A percentile compares a stretch with the other conserved stretches of the same genome.
Evolutionary conservation across 2,797 vertebrate genomes (phyloP).

Genomic region (Distichodus sexfasciatus): DNA sequence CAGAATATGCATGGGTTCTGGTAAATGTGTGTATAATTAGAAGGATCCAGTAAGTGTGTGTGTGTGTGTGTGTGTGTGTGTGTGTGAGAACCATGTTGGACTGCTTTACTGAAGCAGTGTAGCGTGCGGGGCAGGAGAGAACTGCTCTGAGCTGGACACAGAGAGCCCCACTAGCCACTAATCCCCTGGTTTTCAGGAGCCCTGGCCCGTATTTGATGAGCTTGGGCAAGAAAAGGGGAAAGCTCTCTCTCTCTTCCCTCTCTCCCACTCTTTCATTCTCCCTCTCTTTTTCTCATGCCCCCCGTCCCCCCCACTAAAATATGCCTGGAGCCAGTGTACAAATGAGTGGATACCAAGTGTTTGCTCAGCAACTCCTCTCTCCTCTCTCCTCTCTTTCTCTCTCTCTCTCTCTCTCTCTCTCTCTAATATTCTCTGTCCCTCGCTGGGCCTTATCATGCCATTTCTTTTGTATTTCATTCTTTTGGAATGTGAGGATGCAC

Average conservation of each 20-base stretch:
- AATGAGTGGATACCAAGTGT: slow-evolving; percentile 88
- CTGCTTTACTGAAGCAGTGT: slow-evolving; percentile 72
- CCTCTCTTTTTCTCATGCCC: slow-evolving; percentile 69
- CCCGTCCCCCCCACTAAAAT: slow-evolving; percentile 30
- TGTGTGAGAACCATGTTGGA: slow-evolving; percentile 72
- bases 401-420: not conserved
- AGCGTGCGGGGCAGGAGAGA: slow-evolving; percentile 81
- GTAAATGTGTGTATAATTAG: slow-evolving; percentile 9
- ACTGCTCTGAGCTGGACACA: slow-evolving; percentile 81
- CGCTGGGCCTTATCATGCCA: not conserved
- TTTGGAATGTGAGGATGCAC: not conserved
- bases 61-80: slow-evolving; percentile 58
- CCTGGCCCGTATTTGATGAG: slow-evolving; percentile 99
- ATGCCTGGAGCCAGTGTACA: slow-evolving; percentile 73
- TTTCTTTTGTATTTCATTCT: slow-evolving; percentile 47
- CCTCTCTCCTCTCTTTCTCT: slow-evolving; percentile 37
- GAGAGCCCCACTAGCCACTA: slow-evolving; percentile 82
- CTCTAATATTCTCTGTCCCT: too few species aligned
- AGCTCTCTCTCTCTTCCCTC: slow-evolving; percentile 41
- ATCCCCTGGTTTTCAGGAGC: slow-evolving; percentile 98
- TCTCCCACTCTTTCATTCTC: slow-evolving; percentile 58
- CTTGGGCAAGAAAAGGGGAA: slow-evolving; percentile 95
- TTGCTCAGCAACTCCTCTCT: slow-evolving; percentile 83
- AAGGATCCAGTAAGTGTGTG: slow-evolving; percentile 14
- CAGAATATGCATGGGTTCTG: too few species aligned